Evolutionary conservation across 2,797 vertebrate genomes (phyloP).

Genomic region (Triplophysa yarkandensis): DNA sequence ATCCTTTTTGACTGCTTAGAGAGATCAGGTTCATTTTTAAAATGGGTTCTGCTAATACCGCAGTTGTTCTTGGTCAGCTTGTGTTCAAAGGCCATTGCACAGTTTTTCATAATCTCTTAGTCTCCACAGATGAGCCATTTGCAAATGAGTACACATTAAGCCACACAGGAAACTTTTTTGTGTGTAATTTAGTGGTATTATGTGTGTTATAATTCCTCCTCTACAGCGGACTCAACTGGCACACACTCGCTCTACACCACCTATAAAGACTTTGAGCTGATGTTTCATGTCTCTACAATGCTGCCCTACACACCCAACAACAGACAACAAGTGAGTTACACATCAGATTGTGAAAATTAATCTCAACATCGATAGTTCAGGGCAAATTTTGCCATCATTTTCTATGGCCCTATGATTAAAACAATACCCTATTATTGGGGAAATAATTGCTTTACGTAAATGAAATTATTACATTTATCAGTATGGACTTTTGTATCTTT

Average conservation of each 20-base stretch:
- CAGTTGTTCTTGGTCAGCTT: slow-evolving; percentile 10
- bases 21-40: slow-evolving; percentile 17
- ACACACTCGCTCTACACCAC: slow-evolving; percentile 87
- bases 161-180: not conserved
- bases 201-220: not conserved
- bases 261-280: slow-evolving; percentile 86
- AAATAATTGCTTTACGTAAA: not conserved
- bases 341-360: not conserved
- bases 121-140: slow-evolving; percentile 28
- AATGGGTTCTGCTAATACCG: slow-evolving; percentile 21
- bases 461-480: not conserved
- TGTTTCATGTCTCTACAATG: slow-evolving; percentile 89
- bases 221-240: slow-evolving; percentile 84
- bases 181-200: not conserved
- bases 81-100: not conserved
- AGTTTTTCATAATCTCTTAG: slow-evolving; percentile 26
- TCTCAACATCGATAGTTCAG: not conserved
- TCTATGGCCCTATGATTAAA: not conserved
- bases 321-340: slow-evolving; percentile 79
- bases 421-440: not conserved
- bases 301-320: slow-evolving; percentile 85
- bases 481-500: not conserved
- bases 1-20: not conserved
- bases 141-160: slow-evolving; percentile 19
- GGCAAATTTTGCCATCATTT: not conserved